Evolutionary conservation across 2,113 vertebrate species (phyloP).

Genomic region (Syrmaticus mikado): DNA sequence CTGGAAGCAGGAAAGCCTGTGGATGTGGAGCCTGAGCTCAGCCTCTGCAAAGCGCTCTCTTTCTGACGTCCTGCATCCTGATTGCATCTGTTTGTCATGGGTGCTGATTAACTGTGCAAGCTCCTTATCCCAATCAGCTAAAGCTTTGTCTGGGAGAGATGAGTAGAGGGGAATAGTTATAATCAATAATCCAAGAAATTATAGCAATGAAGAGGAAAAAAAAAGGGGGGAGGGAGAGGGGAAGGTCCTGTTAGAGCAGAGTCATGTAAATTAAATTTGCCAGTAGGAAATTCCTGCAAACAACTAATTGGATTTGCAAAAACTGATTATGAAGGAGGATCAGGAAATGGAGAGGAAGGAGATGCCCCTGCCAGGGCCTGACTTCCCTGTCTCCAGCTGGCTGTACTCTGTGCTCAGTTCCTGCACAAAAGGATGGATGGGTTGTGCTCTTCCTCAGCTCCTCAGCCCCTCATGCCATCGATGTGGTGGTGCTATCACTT

Average conservation of each 20-base stretch:
- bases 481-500: not conserved
- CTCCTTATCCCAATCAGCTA: not conserved
- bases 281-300: constrained; percentile 31
- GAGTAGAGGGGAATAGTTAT: not conserved
- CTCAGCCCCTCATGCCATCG: not conserved
- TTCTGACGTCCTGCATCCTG: not conserved
- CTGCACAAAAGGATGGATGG: not conserved
- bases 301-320: constrained; percentile 42
- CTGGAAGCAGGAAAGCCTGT: not conserved
- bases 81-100: not conserved
- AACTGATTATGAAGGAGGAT: not conserved
- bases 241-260: not conserved
- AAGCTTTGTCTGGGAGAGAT: not conserved
- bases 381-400: not conserved
- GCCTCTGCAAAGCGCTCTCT: not conserved
- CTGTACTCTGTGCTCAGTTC: not conserved
- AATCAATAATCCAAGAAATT: not conserved
- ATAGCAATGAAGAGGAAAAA: not conserved
- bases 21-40: fast-evolving
- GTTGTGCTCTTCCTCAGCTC: fast-evolving
- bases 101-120: not conserved
- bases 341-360: not conserved
- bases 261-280: constrained; percentile 50
- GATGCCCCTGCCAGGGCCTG: not conserved
- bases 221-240: not conserved